Base-by-base conservation (phyloP, 2,113 vertebrate species). In the Lichenostomus cassidix region DNA sequence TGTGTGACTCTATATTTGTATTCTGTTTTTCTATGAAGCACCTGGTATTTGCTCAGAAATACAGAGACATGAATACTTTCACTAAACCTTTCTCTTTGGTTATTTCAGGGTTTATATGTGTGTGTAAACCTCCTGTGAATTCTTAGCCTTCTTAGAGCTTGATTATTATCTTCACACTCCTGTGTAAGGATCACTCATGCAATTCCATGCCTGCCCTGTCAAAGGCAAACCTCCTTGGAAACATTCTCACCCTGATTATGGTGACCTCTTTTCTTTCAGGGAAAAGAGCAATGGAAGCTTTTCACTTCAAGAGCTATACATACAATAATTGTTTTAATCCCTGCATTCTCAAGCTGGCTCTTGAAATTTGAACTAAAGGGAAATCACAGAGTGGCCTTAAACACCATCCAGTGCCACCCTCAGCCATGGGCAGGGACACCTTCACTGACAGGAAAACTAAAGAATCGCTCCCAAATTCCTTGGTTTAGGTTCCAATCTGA, bases 191-290 rank as follows among this genome's bases (percentile, higher is more conserved):
- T 68, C 81, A 71, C 53, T 74, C 84, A 60, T 85, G 79, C 63
- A 67, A 11, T 83, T 81, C 80, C 70, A 1, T 88, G 69, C 87
- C 65, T 60, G 18, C 58, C 62, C 81, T 79, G 81, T 75, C 58
- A 95, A 84, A 82, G 47, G 47, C 81, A 85, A 80, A 65, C 31
- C n/a, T 91, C 58, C 74, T 55, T 65, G 62, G 84, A 64, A 79
- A 55, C 0, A 0, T 96, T 97, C 94, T 95, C 95, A 89, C 92
- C 90, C 94, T 90, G 63, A 27, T 94, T 97, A 28, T 56, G 65
- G 17, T 85, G 91, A 84, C 94, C 91, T 94, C 73, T 84, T 97
- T 94, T 78, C 50, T 50, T 87, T 49, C 12, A 46, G 52, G 50
- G 27, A 73, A 42, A 42, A 60, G 28, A 63, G 52, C 44, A 89